Evolutionary conservation across 2,113 vertebrate species (phyloP).

Genomic region (Calidris pugnax): DNA sequence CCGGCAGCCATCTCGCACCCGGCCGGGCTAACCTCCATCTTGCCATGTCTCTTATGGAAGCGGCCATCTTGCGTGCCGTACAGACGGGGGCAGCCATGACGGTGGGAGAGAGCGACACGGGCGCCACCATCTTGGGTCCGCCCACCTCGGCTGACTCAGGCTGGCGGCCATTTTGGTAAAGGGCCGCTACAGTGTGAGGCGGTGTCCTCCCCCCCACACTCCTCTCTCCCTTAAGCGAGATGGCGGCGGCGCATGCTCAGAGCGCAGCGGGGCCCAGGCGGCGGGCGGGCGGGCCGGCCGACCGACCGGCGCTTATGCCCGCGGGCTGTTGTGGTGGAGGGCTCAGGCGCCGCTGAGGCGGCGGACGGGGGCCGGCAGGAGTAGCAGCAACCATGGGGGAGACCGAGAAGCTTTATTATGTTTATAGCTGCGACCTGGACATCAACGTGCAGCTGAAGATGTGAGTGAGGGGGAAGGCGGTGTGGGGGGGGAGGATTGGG

Average conservation of each 20-base stretch:
- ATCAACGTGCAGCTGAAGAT: constrained; percentile 98
- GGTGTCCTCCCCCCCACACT: fast-evolving
- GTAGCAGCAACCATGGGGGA: constrained; percentile 74
- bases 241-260: not conserved
- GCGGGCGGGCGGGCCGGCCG: not conserved
- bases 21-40: fast-evolving
- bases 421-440: constrained; percentile 95
- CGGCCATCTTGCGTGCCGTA: not conserved
- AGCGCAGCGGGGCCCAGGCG: not conserved
- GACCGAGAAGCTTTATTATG: constrained; percentile 91
- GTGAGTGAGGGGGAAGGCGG: constrained; percentile 79
- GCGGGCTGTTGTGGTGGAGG: not conserved
- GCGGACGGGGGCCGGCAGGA: not conserved
- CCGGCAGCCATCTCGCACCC: not conserved
- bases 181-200: fast-evolving
- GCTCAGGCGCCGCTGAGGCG: not conserved
- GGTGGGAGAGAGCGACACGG: fast-evolving
- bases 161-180: not conserved
- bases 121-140: not conserved
- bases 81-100: fast-evolving
- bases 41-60: fast-evolving
- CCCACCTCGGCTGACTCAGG: fast-evolving
- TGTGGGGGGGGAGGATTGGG: not conserved
- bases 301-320: fast-evolving
- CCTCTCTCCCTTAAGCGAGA: constrained; percentile 34